Evolutionary conservation across 2,113 vertebrate species (phyloP).

Genomic region (Porphyrio hochstetteri): DNA sequence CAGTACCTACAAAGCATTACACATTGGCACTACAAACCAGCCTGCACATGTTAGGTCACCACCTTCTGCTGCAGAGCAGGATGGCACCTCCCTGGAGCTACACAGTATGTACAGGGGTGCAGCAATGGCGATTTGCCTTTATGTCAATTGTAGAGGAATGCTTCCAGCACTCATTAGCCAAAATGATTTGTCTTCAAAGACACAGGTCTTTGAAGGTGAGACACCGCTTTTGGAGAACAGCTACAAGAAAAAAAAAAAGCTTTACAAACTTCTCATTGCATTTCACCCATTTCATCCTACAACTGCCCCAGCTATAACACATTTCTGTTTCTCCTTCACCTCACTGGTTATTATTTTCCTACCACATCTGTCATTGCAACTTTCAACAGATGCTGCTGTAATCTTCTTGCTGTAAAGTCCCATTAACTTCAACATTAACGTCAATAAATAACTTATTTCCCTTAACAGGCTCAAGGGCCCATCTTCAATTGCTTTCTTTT

Average conservation of each 20-base stretch:
- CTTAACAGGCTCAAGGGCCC: background rate
- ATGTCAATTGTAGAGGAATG: accelerated
- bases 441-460: conserved; percentile 24
- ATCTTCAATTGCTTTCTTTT: background rate
- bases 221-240: background rate
- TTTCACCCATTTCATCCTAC: background rate
- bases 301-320: background rate
- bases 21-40: background rate
- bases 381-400: background rate
- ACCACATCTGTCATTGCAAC: background rate
- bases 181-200: background rate
- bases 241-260: background rate
- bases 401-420: conserved; percentile 5
- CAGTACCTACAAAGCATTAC: background rate
- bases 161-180: background rate
- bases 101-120: accelerated
- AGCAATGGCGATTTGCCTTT: background rate
- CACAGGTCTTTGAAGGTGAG: background rate
- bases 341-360: background rate
- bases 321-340: background rate
- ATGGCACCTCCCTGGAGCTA: background rate
- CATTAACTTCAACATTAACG: conserved; percentile 11
- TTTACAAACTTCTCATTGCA: background rate
- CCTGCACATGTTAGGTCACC: background rate
- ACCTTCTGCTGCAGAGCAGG: background rate